phyloP scores from a whole-genome alignment of 2,888 invertebrate species.

The Zele albiditarsus region DNA sequence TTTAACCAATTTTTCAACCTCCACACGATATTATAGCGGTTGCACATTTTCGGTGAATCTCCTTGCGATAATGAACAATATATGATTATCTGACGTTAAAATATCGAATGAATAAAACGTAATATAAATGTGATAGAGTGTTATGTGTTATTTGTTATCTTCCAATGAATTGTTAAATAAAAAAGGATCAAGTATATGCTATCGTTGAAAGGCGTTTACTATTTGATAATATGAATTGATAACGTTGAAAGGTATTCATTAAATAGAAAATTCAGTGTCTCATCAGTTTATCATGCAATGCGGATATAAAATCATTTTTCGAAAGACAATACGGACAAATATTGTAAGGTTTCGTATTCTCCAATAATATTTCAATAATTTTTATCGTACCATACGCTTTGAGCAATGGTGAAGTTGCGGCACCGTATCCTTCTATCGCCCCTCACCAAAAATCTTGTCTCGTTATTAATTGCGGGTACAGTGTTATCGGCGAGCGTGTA shows the following conservation, averaged over 20 bases:
- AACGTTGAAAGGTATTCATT: neutral
- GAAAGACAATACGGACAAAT: neutral
- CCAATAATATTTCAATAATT: neutral
- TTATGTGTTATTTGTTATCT: neutral
- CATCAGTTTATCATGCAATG: neutral
- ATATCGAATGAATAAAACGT: neutral
- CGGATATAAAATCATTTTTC: neutral
- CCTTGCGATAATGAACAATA: neutral
- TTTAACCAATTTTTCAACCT: neutral
- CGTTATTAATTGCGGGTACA: conserved; percentile 46
- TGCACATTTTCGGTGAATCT: neutral
- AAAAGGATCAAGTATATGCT: neutral
- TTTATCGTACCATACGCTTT: neutral
- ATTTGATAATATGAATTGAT: neutral
- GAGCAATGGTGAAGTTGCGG: conserved; percentile 40
- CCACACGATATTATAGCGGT: neutral
- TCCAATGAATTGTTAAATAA: neutral
- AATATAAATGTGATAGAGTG: neutral
- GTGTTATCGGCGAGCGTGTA: conserved; percentile 48
- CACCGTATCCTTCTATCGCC: conserved; percentile 52
- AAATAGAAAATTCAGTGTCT: neutral
- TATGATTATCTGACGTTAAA: neutral
- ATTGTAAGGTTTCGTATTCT: neutral
- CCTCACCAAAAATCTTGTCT: conserved; percentile 51
- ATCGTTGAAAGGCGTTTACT: neutral